Conservation (phyloP, 2,888 invertebrate genomes). For the Plebejus melissa region DNA sequence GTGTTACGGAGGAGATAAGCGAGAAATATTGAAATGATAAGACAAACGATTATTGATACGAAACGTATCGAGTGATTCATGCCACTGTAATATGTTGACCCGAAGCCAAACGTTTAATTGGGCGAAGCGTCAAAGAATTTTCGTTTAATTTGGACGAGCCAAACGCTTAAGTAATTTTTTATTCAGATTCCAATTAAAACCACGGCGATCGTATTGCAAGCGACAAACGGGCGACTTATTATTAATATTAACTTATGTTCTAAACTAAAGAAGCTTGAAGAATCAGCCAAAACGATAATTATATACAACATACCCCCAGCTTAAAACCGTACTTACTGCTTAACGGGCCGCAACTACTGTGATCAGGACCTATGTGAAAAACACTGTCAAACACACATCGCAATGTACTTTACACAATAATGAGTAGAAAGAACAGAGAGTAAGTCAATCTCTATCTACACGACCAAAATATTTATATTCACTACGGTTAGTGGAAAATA, state of each 20-base stretch:
- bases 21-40: conserved; percentile 33
- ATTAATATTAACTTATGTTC: conserved; percentile 39
- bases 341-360: conserved; percentile 76
- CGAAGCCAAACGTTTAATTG: conserved; percentile 59
- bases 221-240: conserved; percentile 51
- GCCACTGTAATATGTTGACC: conserved; percentile 48
- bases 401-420: conserved; percentile 53
- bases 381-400: conserved; percentile 75
- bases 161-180: conserved; percentile 41
- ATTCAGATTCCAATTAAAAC: conserved; percentile 40
- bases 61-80: conserved; percentile 49
- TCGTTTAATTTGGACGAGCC: conserved; percentile 43
- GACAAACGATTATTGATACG: conserved; percentile 36
- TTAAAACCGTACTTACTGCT: conserved; percentile 75
- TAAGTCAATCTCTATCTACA: conserved; percentile 41
- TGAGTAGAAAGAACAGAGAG: conserved; percentile 25
- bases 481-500: conserved; percentile 55
- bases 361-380: conserved; percentile 79
- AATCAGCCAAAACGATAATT: conserved; percentile 63
- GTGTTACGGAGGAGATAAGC: conserved; percentile 29
- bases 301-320: conserved; percentile 64
- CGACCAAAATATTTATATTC: conserved; percentile 54
- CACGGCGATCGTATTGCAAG: conserved; percentile 48
- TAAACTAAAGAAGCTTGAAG: conserved; percentile 65
- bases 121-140: conserved; percentile 50